phyloP scores from a whole-genome alignment of 2,113 vertebrate genomes.

The Etheostoma spectabile region DNA sequence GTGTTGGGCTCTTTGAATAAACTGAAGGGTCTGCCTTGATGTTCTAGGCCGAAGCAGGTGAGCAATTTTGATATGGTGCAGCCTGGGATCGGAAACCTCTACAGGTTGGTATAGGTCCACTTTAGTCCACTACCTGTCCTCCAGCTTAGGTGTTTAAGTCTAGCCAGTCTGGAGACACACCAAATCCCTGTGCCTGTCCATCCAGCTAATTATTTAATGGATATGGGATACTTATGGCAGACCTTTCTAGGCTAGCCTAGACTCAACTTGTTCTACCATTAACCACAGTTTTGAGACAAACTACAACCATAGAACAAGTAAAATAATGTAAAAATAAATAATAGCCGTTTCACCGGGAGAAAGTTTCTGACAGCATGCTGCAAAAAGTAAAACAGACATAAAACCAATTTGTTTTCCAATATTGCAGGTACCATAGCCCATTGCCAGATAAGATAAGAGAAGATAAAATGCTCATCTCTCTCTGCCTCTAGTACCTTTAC shows the following conservation, averaged over 20 bases:
- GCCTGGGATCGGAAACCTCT: no score
- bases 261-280: neutral
- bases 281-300: neutral
- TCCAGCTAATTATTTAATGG: no score
- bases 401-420: slow-evolving; percentile 12
- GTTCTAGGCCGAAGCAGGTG: no score
- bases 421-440: slow-evolving; percentile 24
- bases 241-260: neutral
- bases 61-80: no score
- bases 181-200: no score
- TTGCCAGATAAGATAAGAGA: slow-evolving; percentile 37
- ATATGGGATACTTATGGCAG: neutral
- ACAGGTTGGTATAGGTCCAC: no score
- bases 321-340: neutral
- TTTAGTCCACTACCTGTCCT: no score
- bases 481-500: neutral
- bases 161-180: no score
- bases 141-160: no score
- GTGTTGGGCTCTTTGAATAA: no score
- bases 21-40: no score
- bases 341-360: neutral
- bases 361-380: slow-evolving; percentile 16
- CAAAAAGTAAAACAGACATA: slow-evolving; percentile 24
- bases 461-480: slow-evolving; percentile 33
- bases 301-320: neutral